These are phyloP conservation scores for Diploscapter pachys DNA, from an alignment of 1,140 invertebrate species.

Conservation along the genomic window DNA sequence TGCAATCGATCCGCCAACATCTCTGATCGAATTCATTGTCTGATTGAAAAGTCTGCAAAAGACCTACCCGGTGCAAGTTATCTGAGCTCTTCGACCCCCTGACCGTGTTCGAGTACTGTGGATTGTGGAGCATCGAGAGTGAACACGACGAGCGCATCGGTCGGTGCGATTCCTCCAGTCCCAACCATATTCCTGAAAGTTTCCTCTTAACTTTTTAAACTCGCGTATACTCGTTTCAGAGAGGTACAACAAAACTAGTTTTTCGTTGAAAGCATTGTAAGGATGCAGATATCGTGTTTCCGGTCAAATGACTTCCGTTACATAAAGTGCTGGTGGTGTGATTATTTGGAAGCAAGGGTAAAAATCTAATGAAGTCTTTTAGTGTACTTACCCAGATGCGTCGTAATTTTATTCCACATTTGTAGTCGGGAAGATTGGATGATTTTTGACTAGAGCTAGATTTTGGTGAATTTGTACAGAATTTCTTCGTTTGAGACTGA, in stretches of 20 bases:
- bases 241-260: not conserved
- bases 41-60: conserved; percentile 15
- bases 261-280: conserved; percentile 8
- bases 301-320: not conserved
- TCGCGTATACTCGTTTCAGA: no score
- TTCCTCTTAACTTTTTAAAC: no score
- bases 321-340: no score
- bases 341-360: no score
- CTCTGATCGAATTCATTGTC: not conserved
- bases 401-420: conserved; percentile 38
- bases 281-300: not conserved
- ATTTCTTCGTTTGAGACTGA: no score
- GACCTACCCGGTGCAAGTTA: conserved; percentile 46
- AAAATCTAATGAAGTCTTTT: not conserved
- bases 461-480: not conserved
- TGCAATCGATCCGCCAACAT: not conserved
- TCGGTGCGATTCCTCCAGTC: conserved; percentile 35
- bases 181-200: conserved; percentile 37
- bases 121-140: conserved; percentile 55
- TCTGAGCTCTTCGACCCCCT: conserved; percentile 51
- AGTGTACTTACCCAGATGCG: conserved; percentile 25
- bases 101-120: conserved; percentile 44
- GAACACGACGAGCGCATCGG: conserved; percentile 43
- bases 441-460: no score
- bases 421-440: not conserved